Base-by-base conservation (phyloP, 2,888 invertebrate species). In the Euphydryas editha region DNA sequence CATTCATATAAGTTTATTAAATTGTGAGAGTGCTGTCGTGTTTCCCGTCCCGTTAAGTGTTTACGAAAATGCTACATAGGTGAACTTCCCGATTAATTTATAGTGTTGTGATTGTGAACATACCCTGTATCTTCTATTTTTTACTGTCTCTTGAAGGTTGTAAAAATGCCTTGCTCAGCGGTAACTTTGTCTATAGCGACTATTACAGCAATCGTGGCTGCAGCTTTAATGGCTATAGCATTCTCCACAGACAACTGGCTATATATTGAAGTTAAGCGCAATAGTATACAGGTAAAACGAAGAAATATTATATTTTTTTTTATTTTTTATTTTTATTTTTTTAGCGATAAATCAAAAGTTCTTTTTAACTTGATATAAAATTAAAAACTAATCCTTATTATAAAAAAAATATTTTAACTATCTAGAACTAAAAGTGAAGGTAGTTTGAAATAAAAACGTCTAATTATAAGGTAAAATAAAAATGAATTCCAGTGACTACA, bases 231-330 rank as follows among this genome's bases (percentile, higher is more conserved):
- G 88, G 96, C 97, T 81, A 98, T 99, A 88, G 98, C 98, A 81
- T 98, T 98, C 93, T 96, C 98, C 79, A 98, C 98, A 85, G 98
- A 99, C 93, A 98, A 98, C 94, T 99, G 99, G 99, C 94, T 98
- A 81, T 97, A 97, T 87, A 96, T 98, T 81, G 97, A 98, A 94
- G 98, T 99, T 77, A 96, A 96, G 89, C 95, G 98, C 84, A 95
- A 95, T 81, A 95, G 95, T 87, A 98, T 98, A 84, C 96, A 97
- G 96, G 98, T 97, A 94, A 93, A 78, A 67, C 47, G 30, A 20
- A 59, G 30, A 55, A 24, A 44, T 20, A 15, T 63, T 58, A 51
- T 10, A 24, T 60, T 39, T 65, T 65, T 67, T 42, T 36, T 10
- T 30, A 4, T 54, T 15, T 54, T 15, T 30, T 30, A 7, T 15